Evolutionary conservation across 2,113 vertebrate genomes (phyloP).

Genomic region (Nematolebias whitei): DNA sequence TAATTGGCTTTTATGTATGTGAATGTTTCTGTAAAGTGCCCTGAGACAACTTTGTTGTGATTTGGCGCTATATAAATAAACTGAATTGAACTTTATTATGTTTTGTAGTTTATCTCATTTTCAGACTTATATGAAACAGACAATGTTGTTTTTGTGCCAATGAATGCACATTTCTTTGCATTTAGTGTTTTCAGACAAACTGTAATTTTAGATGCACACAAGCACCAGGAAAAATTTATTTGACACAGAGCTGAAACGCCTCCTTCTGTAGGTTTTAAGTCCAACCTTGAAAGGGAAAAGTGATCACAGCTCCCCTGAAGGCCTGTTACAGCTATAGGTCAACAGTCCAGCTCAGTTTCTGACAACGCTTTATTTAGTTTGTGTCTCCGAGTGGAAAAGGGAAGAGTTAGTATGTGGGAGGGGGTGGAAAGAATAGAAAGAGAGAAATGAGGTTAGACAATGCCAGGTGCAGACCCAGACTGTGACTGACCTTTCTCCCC

Average conservation of each 20-base stretch:
- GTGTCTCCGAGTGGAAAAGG: neutral
- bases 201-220: constrained; percentile 8
- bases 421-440: neutral
- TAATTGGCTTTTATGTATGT: too few relatives aligned
- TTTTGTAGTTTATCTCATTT: too few relatives aligned
- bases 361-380: constrained; percentile 45
- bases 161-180: too few relatives aligned
- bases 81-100: too few relatives aligned
- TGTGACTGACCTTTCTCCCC: constrained; percentile 49
- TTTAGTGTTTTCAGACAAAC: too few relatives aligned
- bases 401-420: too few relatives aligned
- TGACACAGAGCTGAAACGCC: constrained; percentile 35
- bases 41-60: too few relatives aligned
- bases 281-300: constrained; percentile 62
- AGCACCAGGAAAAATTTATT: constrained; percentile 29
- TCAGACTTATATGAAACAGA: too few relatives aligned
- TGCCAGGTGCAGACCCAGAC: constrained; percentile 46
- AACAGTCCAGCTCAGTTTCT: constrained; percentile 51
- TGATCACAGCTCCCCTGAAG: constrained; percentile 59
- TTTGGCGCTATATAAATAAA: too few relatives aligned
- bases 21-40: too few relatives aligned
- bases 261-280: constrained; percentile 48
- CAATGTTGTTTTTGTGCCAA: too few relatives aligned
- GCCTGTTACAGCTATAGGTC: constrained; percentile 58
- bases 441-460: neutral